Conservation (phyloP, 1,140 invertebrate species). For the Drosophila gunungcola region DNA sequence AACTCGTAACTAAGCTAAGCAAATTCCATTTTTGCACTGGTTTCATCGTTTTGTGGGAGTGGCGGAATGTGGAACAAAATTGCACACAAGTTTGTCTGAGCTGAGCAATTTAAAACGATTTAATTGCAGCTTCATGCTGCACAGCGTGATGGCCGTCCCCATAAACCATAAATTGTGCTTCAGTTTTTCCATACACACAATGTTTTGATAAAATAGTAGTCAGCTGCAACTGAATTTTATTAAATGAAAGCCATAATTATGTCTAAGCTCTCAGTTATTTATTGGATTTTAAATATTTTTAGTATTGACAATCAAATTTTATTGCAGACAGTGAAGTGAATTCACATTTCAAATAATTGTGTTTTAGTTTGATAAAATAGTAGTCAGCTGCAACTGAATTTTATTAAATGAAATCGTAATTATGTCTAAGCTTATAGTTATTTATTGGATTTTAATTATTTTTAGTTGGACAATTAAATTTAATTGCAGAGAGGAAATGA, state of each 20-base stretch:
- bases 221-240: background rate
- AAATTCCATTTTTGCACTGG: slow-evolving; percentile 13
- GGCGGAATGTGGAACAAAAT: slow-evolving; percentile 8
- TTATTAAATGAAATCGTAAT: background rate
- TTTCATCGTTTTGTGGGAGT: slow-evolving; percentile 11
- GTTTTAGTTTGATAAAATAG: background rate
- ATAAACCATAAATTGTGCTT: background rate
- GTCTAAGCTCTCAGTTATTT: background rate
- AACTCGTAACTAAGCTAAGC: slow-evolving; percentile 4
- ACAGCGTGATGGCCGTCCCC: background rate
- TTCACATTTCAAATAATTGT: background rate
- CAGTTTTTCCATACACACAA: background rate
- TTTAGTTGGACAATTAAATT: background rate
- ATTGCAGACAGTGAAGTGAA: background rate
- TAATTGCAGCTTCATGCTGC: slow-evolving; percentile 16
- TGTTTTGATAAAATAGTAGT: background rate
- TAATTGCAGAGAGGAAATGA: background rate
- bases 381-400: background rate
- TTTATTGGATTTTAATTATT: background rate
- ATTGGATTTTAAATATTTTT: background rate
- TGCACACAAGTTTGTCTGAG: slow-evolving; percentile 8
- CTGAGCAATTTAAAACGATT: slow-evolving; percentile 28
- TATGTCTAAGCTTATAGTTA: background rate
- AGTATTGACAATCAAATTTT: background rate
- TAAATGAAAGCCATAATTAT: background rate